phyloP scores from a whole-genome alignment of 2,113 vertebrate genomes.

The Promerops cafer region DNA sequence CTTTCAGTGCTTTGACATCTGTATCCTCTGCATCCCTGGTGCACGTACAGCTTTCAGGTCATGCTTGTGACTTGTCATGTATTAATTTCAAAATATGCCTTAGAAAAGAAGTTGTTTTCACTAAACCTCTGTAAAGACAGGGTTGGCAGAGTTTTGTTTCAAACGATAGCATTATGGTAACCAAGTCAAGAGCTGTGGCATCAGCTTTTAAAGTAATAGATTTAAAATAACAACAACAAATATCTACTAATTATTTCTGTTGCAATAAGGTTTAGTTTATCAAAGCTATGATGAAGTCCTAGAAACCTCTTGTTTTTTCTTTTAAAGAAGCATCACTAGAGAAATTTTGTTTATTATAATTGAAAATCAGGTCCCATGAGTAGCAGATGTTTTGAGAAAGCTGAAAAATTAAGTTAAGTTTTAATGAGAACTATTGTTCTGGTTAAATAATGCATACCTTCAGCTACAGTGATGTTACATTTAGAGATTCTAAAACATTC shows the following conservation, averaged over 20 bases:
- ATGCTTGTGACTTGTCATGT: neutral
- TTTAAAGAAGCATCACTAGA: neutral
- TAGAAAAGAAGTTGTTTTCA: neutral
- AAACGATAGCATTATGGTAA: neutral
- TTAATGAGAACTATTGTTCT: constrained; percentile 15
- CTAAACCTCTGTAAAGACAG: neutral
- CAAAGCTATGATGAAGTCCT: neutral
- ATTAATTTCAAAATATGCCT: neutral
- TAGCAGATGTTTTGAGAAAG: constrained; percentile 15
- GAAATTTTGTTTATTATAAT: neutral
- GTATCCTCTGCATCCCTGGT: neutral
- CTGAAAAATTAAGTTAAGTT: neutral
- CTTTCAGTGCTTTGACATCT: neutral
- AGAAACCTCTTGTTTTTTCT: neutral
- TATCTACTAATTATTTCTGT: neutral
- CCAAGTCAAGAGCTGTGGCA: neutral
- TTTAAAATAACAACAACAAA: neutral
- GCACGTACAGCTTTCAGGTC: neutral
- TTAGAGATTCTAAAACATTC: neutral
- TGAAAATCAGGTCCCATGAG: neutral
- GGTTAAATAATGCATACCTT: constrained; percentile 29
- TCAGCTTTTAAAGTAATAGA: neutral
- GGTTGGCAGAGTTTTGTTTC: neutral
- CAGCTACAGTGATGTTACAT: neutral
- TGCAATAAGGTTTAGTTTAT: neutral